Percentiles rank a stretch among this genome's conserved stretches.
Conservation (phyloP, 1,140 invertebrate species). For the Leptinotarsa texana region DNA sequence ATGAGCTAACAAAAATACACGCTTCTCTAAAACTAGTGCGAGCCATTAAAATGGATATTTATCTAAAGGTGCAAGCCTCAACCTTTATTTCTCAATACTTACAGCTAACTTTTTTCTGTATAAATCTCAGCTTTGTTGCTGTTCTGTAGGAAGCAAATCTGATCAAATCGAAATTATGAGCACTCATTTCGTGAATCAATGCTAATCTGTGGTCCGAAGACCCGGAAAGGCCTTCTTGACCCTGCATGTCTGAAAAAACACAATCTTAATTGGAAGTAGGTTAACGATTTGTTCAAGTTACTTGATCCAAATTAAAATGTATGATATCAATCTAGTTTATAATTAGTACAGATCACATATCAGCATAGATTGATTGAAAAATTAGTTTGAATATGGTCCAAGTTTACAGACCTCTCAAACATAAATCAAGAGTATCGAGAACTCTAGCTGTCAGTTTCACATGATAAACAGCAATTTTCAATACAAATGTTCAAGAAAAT, state of each 20-base stretch:
- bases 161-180: conserved; percentile 94
- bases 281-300: neutral
- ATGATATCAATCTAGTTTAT: no score
- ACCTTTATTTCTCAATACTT: conserved; percentile 55
- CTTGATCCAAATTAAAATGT: no score
- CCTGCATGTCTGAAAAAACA: conserved; percentile 48
- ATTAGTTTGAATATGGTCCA: neutral
- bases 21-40: no score
- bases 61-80: no score
- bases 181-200: conserved; percentile 80
- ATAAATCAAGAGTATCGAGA: neutral
- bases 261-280: conserved; percentile 1
- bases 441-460: conserved; percentile 27
- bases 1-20: no score
- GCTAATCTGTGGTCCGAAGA: conserved; percentile 68
- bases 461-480: conserved; percentile 26
- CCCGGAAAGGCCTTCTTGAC: conserved; percentile 49
- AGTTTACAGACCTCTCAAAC: conserved; percentile 1
- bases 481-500: neutral
- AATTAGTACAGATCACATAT: neutral
- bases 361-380: neutral
- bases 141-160: conserved; percentile 96
- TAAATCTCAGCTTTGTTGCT: conserved; percentile 93
- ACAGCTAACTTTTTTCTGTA: conserved; percentile 95
- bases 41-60: no score